Evolutionary conservation across 2,797 vertebrate genomes (phyloP).

Genomic region (Myotis myotis): DNA sequence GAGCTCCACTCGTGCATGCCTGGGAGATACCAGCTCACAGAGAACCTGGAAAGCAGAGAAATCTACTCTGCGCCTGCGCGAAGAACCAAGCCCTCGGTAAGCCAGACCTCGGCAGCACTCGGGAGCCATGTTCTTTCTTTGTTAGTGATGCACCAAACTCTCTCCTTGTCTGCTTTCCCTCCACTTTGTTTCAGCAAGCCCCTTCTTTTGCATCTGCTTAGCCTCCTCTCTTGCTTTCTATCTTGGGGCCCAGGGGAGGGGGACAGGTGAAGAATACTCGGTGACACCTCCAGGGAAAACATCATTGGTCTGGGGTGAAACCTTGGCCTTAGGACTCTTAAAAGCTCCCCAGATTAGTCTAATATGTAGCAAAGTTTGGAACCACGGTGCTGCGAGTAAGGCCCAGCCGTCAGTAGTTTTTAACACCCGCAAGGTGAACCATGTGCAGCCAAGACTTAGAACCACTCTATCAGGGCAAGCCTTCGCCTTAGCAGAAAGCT

Average conservation of each 20-base stretch:
- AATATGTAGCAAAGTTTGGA: background rate
- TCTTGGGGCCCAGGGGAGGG: background rate
- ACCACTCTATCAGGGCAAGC: fast-evolving
- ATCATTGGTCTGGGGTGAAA: background rate
- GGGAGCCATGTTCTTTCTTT: background rate
- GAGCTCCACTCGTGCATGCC: background rate
- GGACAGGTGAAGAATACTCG: background rate
- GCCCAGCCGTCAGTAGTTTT: background rate
- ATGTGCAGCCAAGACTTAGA: background rate
- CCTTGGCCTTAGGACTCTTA: background rate
- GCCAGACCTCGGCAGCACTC: background rate
- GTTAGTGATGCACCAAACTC: background rate
- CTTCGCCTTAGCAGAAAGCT: background rate
- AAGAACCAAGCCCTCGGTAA: background rate
- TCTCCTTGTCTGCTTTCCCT: background rate
- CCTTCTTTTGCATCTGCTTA: background rate
- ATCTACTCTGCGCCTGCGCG: background rate
- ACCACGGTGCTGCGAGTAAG: too few species aligned
- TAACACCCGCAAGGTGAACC: background rate
- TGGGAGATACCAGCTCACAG: background rate
- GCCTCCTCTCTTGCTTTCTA: background rate
- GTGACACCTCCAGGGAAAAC: background rate
- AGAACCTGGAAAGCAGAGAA: background rate
- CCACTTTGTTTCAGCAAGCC: background rate
- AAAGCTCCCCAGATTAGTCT: background rate